Base-by-base conservation (phyloP, 2,113 vertebrate species). In the Sialia sialis region DNA sequence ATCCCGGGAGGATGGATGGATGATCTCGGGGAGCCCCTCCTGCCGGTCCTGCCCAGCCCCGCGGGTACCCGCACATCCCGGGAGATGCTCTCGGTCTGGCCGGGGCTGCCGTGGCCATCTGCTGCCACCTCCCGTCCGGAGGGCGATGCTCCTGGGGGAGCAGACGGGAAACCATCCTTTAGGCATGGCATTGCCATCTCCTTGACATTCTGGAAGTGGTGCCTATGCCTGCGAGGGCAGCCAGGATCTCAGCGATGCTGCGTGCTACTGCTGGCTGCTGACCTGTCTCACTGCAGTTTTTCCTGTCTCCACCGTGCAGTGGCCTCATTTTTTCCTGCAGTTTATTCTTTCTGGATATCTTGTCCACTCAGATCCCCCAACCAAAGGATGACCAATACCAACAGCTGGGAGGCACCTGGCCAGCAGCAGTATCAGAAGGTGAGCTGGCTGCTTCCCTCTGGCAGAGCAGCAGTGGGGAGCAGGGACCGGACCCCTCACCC, bases 71-170 rank as follows among this genome's bases (percentile, higher is more conserved):
- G 34, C 20, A 23, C 32, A 26, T 22, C 76, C 63, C 43, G 8
- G 9, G 84, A 54, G 86, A 6, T 51, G 86, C 62, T 74, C 19
- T 44, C 26, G 10, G 39, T 10, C 6, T 4, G 16, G 38, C 32
- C 21, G 32, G 17, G 29, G 29, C 52, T 54, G 51, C 51, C 51
- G 51, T 19, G 67, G 72, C 86, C 84, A 25, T 95, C 79, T 96
- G 93, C 96, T 97, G 96, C 96, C 97, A 94, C 80, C 97, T 95
- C 84, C 93, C 60, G 96, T 90, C 83, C 52, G 60, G 43, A 26
- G 51, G 59, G 91, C 21, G 44, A 44, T 39, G 81, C 36, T 39
- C 39, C 82, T 3, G 39, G 49, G 62, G 34, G 7, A 34, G 48
- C 18, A 1, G 17, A 4, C 13, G 39, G 30, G 25, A 59, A 89